A percentile compares a stretch with the other conserved stretches of the same genome.
phyloP scores from a whole-genome alignment of 1,140 invertebrate species.

The Bombus fervidus region DNA sequence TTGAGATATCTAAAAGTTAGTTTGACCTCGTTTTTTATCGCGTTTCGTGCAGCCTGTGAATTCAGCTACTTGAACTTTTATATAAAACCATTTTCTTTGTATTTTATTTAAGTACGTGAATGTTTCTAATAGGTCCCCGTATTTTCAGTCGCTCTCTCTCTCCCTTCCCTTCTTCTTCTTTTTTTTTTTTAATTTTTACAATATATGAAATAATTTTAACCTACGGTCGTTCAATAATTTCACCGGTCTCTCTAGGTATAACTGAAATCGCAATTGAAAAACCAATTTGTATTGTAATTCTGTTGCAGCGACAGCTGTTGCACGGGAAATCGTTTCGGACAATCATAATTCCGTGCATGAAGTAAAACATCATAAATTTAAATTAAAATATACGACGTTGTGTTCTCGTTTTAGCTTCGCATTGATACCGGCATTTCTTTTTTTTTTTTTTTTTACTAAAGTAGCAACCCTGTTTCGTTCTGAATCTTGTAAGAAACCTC shows the following conservation, averaged over 20 bases:
- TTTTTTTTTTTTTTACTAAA: neutral
- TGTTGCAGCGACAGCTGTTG: slow-evolving; percentile 24
- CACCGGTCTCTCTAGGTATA: neutral
- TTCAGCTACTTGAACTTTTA: slow-evolving; percentile 9
- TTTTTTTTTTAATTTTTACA: neutral
- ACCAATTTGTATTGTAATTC: slow-evolving; percentile 48
- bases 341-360: slow-evolving; percentile 23
- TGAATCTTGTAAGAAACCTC: neutral
- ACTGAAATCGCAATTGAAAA: slow-evolving; percentile 22
- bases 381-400: neutral
- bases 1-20: slow-evolving; percentile 32
- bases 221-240: neutral
- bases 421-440: neutral
- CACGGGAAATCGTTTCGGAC: neutral
- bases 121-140: neutral
- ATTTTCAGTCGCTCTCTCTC: neutral
- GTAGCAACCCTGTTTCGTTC: neutral
- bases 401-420: neutral
- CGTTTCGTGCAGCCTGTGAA: slow-evolving; percentile 20
- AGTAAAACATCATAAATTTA: slow-evolving; percentile 19
- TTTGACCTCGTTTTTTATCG: slow-evolving; percentile 33
- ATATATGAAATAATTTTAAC: neutral
- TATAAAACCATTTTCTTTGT: slow-evolving; percentile 25
- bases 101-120: slow-evolving; percentile 11
- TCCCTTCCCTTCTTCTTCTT: rapidly evolving